These are phyloP conservation scores for Copidosoma floridanum DNA, from an alignment of 1,140 invertebrate species.

Conservation along the genomic window DNA sequence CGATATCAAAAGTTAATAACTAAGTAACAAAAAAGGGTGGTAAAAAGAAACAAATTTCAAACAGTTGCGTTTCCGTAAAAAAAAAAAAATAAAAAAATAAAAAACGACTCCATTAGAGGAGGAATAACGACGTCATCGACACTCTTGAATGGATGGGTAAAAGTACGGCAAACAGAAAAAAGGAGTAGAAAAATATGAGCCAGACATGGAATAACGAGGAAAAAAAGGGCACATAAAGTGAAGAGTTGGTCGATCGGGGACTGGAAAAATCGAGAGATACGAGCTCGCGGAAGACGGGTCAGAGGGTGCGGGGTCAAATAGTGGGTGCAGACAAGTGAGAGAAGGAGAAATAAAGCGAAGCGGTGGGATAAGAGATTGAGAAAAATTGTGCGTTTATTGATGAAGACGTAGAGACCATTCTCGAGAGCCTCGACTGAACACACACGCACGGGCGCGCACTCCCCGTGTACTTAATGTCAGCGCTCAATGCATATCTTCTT, in stretches of 20 bases:
- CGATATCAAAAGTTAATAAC: too few relatives aligned
- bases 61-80: too few relatives aligned
- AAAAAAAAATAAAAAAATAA: too few relatives aligned
- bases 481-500: too few relatives aligned
- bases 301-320: constrained; percentile 24
- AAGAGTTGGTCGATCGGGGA: not conserved
- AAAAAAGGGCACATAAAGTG: not conserved
- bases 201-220: not conserved
- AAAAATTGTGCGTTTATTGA: constrained; percentile 59
- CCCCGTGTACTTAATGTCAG: too few relatives aligned
- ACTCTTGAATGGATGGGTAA: not conserved
- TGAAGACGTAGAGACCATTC: constrained; percentile 46
- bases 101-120: too few relatives aligned
- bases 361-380: constrained; percentile 49
- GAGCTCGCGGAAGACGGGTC: constrained; percentile 1
- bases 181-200: not conserved
- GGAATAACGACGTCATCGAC: not conserved
- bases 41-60: too few relatives aligned
- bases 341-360: constrained; percentile 44
- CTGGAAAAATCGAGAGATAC: not conserved
- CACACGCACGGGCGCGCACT: not conserved
- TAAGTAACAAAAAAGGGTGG: too few relatives aligned
- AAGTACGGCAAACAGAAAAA: not conserved
- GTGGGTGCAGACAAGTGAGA: constrained; percentile 2
- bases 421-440: constrained; percentile 24